Evolutionary conservation across 2,797 vertebrate genomes (phyloP).

Genomic region (Sebastes oblongus): DNA sequence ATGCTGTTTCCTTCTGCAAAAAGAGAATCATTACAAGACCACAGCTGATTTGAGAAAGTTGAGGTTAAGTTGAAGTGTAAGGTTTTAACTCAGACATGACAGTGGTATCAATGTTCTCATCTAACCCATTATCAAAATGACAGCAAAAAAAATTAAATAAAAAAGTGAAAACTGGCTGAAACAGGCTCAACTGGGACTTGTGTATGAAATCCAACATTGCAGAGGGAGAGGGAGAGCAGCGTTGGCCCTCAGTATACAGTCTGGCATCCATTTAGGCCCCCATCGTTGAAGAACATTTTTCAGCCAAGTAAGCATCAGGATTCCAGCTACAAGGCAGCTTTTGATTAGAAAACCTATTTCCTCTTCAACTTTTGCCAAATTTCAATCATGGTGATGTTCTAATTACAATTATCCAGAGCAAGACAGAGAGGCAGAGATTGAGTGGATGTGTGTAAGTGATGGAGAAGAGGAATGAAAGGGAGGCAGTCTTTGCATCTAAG

Average conservation of each 20-base stretch:
- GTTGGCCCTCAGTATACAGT: conserved; percentile 30
- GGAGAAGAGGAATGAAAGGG: conserved; percentile 17
- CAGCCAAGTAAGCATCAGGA: conserved; percentile 71
- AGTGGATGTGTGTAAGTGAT: conserved; percentile 41
- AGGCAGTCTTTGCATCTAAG: conserved; percentile 16
- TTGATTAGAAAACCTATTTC: conserved; percentile 82
- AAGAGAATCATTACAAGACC: not conserved
- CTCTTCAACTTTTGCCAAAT: conserved; percentile 79
- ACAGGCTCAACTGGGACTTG: conserved; percentile 2
- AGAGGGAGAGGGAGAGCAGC: not conserved
- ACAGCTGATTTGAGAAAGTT: not conserved
- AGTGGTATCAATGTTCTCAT: not conserved
- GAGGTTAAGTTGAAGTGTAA: not conserved
- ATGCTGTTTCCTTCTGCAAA: not conserved
- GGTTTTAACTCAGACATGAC: not conserved
- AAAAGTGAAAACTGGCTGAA: not conserved
- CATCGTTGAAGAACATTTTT: conserved; percentile 58
- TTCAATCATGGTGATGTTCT: conserved; percentile 78
- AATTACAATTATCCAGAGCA: conserved; percentile 72
- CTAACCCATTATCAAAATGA: not conserved
- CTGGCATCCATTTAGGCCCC: conserved; percentile 54
- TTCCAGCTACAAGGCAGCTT: conserved; percentile 75
- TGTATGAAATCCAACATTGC: not conserved
- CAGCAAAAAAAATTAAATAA: not conserved
- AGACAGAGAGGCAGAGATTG: conserved; percentile 36